Conservation (phyloP, 2,113 vertebrate species). For the Rhea americana region DNA sequence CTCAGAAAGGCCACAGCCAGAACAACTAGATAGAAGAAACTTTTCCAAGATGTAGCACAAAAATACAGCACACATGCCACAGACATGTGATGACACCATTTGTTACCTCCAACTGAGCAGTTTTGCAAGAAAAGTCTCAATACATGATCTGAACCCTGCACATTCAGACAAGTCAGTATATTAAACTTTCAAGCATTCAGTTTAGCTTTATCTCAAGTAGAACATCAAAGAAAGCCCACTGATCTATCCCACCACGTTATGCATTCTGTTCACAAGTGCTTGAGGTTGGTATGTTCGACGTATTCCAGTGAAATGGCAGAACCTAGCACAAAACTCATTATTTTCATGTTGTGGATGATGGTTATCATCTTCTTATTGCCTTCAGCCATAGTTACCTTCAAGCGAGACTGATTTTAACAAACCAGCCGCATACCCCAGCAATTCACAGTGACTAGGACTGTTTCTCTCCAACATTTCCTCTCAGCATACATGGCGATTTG, state of each 20-base stretch:
- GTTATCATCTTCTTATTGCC: not conserved
- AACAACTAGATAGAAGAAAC: not conserved
- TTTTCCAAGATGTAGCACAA: not conserved
- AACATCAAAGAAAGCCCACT: not conserved
- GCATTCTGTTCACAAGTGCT: not conserved
- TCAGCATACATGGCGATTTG: fast-evolving
- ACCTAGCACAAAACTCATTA: not conserved
- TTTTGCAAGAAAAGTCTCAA: not conserved
- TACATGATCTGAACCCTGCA: not conserved
- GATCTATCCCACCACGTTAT: too few species aligned
- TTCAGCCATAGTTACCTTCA: not conserved
- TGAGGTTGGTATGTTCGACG: not conserved
- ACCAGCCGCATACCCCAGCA: not conserved
- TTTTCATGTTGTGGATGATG: fast-evolving
- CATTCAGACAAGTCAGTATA: not conserved
- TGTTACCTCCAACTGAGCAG: not conserved
- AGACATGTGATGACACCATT: not conserved
- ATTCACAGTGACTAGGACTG: not conserved
- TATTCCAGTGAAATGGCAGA: not conserved
- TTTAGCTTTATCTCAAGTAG: not conserved
- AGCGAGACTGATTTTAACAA: not conserved
- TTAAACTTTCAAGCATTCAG: not conserved
- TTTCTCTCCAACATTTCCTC: not conserved
- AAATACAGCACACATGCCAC: not conserved
- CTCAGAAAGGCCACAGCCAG: not conserved